A percentile compares a stretch with the other conserved stretches of the same genome.
Evolutionary conservation across 2,888 invertebrate species (phyloP).

Genomic region (Eristalis pertinax): DNA sequence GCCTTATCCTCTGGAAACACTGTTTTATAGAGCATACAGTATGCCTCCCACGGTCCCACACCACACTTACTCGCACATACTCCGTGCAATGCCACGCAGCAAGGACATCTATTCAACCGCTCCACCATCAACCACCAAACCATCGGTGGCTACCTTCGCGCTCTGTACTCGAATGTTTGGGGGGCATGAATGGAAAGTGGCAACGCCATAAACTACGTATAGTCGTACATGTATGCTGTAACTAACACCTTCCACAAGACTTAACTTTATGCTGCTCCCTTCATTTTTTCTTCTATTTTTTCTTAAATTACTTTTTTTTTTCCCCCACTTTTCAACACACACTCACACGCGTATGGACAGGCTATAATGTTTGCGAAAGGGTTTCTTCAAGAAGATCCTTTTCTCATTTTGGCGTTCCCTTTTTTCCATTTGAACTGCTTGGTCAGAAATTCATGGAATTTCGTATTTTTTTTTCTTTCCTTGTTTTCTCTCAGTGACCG

Average conservation of each 20-base stretch:
- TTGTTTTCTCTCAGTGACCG: conserved; percentile 21
- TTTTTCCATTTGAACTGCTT: conserved; percentile 44
- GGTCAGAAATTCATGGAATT: conserved; percentile 71
- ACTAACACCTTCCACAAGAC: conserved; percentile 68
- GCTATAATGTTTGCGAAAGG: conserved; percentile 26
- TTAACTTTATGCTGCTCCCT: conserved; percentile 32
- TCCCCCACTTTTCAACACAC: conserved; percentile 1
- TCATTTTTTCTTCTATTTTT: conserved; percentile 49
- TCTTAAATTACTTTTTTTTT: conserved; percentile 59
- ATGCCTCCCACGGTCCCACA: background rate
- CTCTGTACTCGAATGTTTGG: background rate
- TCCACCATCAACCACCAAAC: background rate
- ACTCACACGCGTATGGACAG: background rate
- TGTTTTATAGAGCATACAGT: conserved; percentile 29
- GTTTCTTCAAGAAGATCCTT: conserved; percentile 23
- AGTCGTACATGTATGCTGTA: conserved; percentile 27
- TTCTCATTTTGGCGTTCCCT: conserved; percentile 42
- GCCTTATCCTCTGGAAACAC: conserved; percentile 42
- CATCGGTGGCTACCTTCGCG: background rate
- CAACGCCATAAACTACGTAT: background rate
- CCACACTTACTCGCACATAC: no score
- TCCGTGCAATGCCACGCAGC: conserved; percentile 52
- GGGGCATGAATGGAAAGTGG: background rate
- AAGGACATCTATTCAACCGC: conserved; percentile 61
- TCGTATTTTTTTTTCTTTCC: background rate